Base-by-base conservation (phyloP, 2,113 vertebrate species). In the Rhinoptilus africanus region DNA sequence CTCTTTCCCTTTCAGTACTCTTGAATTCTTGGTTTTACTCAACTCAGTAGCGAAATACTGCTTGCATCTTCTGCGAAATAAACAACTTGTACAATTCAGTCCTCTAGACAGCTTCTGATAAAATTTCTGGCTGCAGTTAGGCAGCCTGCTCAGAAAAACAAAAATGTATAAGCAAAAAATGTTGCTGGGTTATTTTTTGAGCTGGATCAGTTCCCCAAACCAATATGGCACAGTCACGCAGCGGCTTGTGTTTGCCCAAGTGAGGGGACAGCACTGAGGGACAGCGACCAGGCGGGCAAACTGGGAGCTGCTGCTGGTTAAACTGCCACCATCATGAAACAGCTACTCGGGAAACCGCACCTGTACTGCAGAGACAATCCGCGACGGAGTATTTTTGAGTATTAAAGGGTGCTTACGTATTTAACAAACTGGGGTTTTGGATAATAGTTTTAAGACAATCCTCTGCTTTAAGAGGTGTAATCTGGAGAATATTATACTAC, bases 171-270 rank as follows among this genome's bases (percentile, higher is more conserved):
- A 9, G 50, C n/a, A 37, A 30, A 53, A 48, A 12, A 4, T 5
- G 11, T 48, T 35, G 56, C n/a, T 53, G 57, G n/a, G 50, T 60
- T 80, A 48, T 59, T 80, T 69, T 64, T 64, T 20, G 62, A 66
- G 37, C 30, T 54, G 62, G 23, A 28, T 66, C 34, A 7, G 56
- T 26, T 48, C 80, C 82, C 79, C 80, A 43, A 30, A 56, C 6
- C 12, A 4, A 32, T 8, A 12, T 16, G 3, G 20, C 3, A 14
- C 53, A 37, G 64, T 10, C 32, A 5, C 6, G 0, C 48, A 34
- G 48, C 45, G 24, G 77, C 71, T 30, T 10, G 6, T 10, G 27
- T 39, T 57, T 18, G 72, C 72, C 66, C 41, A 18, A 32, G 16
- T 1, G 14, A 53, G 78, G 66, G 37, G 45, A 50, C 60, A 57